Evolutionary conservation across 1,140 invertebrate genomes (phyloP).

Genomic region (Drosophila repleta): DNA sequence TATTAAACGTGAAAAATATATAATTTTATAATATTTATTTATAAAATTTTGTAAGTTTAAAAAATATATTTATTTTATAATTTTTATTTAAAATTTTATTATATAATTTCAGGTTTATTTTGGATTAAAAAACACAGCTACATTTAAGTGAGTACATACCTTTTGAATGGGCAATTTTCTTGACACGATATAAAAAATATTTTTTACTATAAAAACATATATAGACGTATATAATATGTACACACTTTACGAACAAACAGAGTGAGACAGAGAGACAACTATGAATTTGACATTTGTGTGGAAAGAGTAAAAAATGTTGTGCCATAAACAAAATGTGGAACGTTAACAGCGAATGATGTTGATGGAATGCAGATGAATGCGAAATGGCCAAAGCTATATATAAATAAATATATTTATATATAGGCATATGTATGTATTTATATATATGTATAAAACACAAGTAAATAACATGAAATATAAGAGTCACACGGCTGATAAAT

Average conservation of each 20-base stretch:
- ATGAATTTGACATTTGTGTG: constrained; percentile 34
- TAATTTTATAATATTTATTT: background rate
- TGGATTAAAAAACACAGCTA: constrained; percentile 23
- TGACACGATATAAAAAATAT: no score
- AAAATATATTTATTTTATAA: background rate
- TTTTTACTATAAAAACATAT: constrained; percentile 7
- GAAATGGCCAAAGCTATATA: constrained; percentile 14
- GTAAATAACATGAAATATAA: constrained; percentile 31
- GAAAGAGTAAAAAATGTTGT: constrained; percentile 45
- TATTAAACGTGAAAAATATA: background rate
- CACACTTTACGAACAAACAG: constrained; percentile 27
- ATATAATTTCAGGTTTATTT: background rate
- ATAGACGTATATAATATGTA: constrained; percentile 27
- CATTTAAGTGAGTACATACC: constrained; percentile 49
- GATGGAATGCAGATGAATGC: constrained; percentile 31
- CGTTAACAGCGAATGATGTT: constrained; percentile 25
- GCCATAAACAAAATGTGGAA: constrained; percentile 47
- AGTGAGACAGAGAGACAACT: constrained; percentile 32
- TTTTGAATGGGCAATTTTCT: constrained; percentile 8
- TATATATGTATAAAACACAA: background rate
- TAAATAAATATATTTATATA: background rate
- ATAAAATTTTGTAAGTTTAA: no score
- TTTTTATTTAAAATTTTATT: no score
- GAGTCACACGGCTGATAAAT: constrained; percentile 31
- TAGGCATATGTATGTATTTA: background rate